Evolutionary conservation across 2,113 vertebrate species (phyloP).

Genomic region (Labrus mixtus): DNA sequence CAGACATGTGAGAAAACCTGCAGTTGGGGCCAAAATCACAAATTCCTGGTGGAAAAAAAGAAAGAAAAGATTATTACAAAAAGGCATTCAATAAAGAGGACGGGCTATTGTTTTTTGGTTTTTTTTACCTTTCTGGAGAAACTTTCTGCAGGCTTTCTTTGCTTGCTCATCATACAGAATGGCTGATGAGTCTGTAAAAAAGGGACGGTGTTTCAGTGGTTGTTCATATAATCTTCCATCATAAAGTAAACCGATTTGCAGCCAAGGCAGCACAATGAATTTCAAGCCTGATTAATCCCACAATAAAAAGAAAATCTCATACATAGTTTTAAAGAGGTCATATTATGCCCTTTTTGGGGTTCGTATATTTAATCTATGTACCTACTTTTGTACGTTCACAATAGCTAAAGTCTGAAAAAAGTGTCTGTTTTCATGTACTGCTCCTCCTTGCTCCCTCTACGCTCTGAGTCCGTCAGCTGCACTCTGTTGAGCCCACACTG

Average conservation of each 20-base stretch:
- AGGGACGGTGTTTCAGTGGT: not conserved
- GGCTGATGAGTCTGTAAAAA: slow-evolving; percentile 72
- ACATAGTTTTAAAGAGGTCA: too few relatives aligned
- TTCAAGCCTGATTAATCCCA: not conserved
- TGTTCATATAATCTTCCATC: slow-evolving; percentile 1
- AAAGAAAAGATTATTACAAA: not conserved
- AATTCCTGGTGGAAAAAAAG: slow-evolving; percentile 55
- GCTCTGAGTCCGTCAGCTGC: too few relatives aligned
- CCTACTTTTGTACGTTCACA: too few relatives aligned
- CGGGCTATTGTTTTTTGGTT: not conserved
- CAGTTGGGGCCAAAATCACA: slow-evolving; percentile 91
- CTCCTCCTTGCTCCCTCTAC: too few relatives aligned
- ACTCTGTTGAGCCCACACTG: too few relatives aligned
- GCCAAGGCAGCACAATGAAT: not conserved
- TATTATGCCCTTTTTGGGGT: too few relatives aligned
- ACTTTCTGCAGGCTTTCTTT: slow-evolving; percentile 84
- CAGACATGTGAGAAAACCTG: slow-evolving; percentile 95
- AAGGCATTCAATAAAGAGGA: not conserved
- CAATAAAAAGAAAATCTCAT: not conserved
- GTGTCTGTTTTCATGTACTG: too few relatives aligned
- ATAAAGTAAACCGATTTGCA: not conserved
- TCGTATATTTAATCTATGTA: too few relatives aligned
- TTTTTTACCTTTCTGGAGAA: slow-evolving; percentile 80
- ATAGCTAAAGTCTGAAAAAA: too few relatives aligned
- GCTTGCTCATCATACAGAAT: slow-evolving; percentile 80